Percentiles rank a stretch among this genome's conserved stretches.
Evolutionary conservation across 2,797 vertebrate species (phyloP).

Genomic region (Spheniscus humboldti): DNA sequence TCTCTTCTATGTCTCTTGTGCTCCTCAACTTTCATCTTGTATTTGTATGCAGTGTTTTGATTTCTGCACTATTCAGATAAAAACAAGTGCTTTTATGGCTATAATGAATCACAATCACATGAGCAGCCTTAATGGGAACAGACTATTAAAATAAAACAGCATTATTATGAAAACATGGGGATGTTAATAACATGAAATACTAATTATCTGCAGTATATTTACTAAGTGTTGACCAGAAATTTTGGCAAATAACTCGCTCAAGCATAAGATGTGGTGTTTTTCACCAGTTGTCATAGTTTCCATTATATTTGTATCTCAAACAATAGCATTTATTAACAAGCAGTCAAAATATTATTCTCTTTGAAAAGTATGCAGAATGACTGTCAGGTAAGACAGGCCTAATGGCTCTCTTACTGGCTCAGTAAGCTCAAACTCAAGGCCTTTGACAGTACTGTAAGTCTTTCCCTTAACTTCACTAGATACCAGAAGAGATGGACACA

Average conservation of each 20-base stretch:
- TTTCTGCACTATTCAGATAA: conserved; percentile 14
- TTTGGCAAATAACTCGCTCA: not conserved
- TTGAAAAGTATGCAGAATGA: not conserved
- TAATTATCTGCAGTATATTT: not conserved
- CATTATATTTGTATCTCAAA: not conserved
- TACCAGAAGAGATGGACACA: not conserved
- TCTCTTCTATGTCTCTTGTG: not conserved
- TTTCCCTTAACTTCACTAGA: not conserved
- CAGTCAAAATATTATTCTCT: not conserved
- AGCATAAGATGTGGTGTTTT: not conserved
- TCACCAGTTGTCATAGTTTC: not conserved
- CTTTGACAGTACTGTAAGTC: not conserved
- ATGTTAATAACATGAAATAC: not conserved
- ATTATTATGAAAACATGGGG: not conserved
- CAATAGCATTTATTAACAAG: not conserved
- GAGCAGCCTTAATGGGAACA: not conserved
- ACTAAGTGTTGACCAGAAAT: not conserved
- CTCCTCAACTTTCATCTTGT: not conserved
- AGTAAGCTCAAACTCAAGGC: not conserved
- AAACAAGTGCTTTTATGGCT: not conserved
- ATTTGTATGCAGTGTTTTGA: not conserved
- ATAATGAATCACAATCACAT: not conserved
- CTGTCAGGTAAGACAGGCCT: not conserved
- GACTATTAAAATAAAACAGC: not conserved
- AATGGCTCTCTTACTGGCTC: not conserved